Conservation (phyloP, 2,113 vertebrate species). For the Ailurus styani region DNA sequence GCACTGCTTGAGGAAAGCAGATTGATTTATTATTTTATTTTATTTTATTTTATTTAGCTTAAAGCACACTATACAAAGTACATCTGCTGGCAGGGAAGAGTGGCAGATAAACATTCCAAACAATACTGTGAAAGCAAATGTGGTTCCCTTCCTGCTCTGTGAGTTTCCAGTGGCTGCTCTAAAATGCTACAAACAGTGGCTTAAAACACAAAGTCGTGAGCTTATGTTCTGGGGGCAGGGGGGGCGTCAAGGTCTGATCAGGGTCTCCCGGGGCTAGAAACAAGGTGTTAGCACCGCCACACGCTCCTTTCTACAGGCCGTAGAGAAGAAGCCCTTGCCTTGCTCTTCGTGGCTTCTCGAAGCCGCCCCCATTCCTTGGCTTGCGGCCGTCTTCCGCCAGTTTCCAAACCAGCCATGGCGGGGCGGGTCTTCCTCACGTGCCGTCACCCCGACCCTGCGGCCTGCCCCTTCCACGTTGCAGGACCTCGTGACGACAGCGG, state of each 20-base stretch:
- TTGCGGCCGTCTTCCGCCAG: background rate
- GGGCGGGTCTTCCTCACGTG: background rate
- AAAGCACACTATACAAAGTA: background rate
- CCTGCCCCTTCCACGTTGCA: background rate
- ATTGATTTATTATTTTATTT: background rate
- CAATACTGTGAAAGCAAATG: background rate
- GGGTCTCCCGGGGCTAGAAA: background rate
- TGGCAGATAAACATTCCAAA: background rate
- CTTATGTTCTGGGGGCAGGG: background rate
- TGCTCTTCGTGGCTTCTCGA: background rate
- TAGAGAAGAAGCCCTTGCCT: background rate
- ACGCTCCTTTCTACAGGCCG: background rate
- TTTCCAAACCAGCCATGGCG: background rate
- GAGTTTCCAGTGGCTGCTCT: background rate
- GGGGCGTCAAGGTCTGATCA: background rate
- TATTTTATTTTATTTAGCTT: background rate
- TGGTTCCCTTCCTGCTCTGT: background rate
- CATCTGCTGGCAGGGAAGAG: background rate
- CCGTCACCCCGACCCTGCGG: background rate
- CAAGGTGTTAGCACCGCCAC: background rate
- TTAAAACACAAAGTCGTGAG: background rate
- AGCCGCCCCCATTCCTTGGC: background rate
- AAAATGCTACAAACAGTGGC: background rate
- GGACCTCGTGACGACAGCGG: background rate
- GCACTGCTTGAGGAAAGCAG: background rate